Base-by-base conservation (phyloP, 2,113 vertebrate genomes). In the Aplodontia rufa region DNA sequence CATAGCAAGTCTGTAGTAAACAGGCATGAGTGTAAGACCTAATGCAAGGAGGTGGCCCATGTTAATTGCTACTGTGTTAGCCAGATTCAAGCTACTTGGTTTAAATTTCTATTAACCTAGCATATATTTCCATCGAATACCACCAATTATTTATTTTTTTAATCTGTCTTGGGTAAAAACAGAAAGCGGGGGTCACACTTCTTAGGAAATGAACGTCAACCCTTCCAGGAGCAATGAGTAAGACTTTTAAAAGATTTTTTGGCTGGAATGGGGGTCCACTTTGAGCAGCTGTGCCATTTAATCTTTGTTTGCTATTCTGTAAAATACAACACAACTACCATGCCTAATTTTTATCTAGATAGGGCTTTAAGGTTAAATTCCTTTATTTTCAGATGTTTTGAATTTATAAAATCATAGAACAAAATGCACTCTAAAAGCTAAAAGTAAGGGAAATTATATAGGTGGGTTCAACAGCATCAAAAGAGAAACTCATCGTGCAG, bases 81-180 rank as follows among this genome's bases (percentile, higher is more conserved):
- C 22, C 81, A 89, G 49, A 74, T 40, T 45, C 75, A 51, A 91
- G 64, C 24, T 69, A 94, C 32, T 49, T 89, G 51, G 68, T 58
- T 83, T 80, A 74, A 17, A 84, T 95, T 91, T 95, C 84, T 75
- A 42, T 32, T 55, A 26, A 95, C 68, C 53, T 20, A 88, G 22
- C 9, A 17, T 6, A 69, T 26, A 80, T 64, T 80, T 80, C 32
- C 55, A 42, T 24, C 75, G 16, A 49, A 58, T 14, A 79, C 24
- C 13, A 81, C 19, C 37, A 64, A 37, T 24, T 87, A 5, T 24
- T 75, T 40, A 3, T 64, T 76, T 78, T 66, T 55, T 45, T 20
- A 87, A 87, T 68, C 11, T 80, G 69, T 8, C 22, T 81, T 64
- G 14, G n/a, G 91, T 76, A 7, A 76, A 69, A 45, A 42, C 45